A percentile compares a stretch with the other conserved stretches of the same genome.
phyloP scores from a whole-genome alignment of 2,888 invertebrate species.

The Ryuthela nishihirai region DNA sequence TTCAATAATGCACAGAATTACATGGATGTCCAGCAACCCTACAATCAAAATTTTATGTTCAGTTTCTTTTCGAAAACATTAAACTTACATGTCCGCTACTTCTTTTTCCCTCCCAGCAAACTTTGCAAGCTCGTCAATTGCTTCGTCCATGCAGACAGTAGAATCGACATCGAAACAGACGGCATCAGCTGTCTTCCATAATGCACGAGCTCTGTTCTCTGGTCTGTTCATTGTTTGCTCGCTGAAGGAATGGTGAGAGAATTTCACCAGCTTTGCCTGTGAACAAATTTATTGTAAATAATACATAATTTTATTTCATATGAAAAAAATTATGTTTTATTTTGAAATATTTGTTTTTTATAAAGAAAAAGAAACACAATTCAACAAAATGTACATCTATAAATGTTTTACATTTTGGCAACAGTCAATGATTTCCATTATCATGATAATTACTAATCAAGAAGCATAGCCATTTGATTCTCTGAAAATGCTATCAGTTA shows the following conservation, averaged over 20 bases:
- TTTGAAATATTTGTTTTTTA: too few relatives aligned
- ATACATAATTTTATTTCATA: background rate
- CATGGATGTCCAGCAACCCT: too few relatives aligned
- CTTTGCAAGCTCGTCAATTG: constrained; percentile 91
- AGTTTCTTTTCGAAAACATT: background rate
- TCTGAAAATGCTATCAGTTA: too few relatives aligned
- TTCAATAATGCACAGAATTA: too few relatives aligned
- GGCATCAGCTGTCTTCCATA: constrained; percentile 76
- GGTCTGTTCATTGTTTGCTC: constrained; percentile 15
- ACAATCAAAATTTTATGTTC: too few relatives aligned
- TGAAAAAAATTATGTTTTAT: too few relatives aligned
- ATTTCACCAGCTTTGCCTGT: constrained; percentile 15
- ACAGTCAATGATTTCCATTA: too few relatives aligned
- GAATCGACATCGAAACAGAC: constrained; percentile 99
- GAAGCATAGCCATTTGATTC: too few relatives aligned
- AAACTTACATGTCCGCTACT: constrained; percentile 74
- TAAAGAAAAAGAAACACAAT: too few relatives aligned
- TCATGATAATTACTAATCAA: too few relatives aligned
- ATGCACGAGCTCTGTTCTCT: constrained; percentile 42
- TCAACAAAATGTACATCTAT: too few relatives aligned
- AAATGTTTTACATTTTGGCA: too few relatives aligned
- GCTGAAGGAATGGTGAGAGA: background rate
- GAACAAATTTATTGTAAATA: background rate
- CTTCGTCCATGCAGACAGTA: constrained; percentile 92
- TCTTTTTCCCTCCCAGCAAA: constrained; percentile 89